Evolutionary conservation across 2,888 invertebrate species (phyloP).

Genomic region (Dasysyrphus albostriatus): DNA sequence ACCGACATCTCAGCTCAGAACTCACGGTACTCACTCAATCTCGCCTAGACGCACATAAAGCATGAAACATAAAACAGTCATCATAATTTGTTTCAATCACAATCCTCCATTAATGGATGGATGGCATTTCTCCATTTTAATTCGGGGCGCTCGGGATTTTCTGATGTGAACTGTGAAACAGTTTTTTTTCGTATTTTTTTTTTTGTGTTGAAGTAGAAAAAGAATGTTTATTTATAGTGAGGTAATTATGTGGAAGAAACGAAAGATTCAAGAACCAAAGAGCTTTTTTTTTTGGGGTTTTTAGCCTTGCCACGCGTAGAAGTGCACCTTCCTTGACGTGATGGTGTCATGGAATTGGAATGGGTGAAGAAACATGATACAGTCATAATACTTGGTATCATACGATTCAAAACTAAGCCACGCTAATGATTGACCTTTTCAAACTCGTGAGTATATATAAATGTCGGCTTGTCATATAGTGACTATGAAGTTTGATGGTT

Average conservation of each 20-base stretch:
- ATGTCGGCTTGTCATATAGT: conserved; percentile 16
- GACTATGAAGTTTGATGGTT: conserved; percentile 53
- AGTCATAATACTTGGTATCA: conserved; percentile 8
- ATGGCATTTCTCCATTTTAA: conserved; percentile 49
- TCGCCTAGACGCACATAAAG: conserved; percentile 59
- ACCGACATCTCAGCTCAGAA: conserved; percentile 7
- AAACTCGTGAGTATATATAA: conserved; percentile 12
- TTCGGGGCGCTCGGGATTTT: conserved; percentile 29
- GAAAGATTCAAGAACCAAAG: conserved; percentile 35
- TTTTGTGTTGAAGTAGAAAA: background rate
- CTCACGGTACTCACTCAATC: conserved; percentile 30
- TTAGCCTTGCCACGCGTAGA: conserved; percentile 50
- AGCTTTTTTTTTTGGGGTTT: conserved; percentile 39
- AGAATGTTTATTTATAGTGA: conserved; percentile 63
- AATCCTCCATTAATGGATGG: conserved; percentile 67
- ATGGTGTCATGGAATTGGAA: conserved; percentile 16
- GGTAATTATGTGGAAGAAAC: conserved; percentile 63
- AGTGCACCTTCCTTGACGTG: conserved; percentile 23
- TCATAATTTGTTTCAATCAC: conserved; percentile 75
- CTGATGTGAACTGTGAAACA: conserved; percentile 16
- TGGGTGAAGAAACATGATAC: conserved; percentile 26
- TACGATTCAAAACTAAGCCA: conserved; percentile 10
- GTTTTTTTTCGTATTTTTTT: conserved; percentile 29
- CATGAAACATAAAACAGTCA: conserved; percentile 72
- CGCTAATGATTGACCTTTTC: conserved; percentile 68